These are phyloP conservation scores for Cephalotes varians DNA, from an alignment of 2,888 invertebrate species.

Conservation along the genomic window DNA sequence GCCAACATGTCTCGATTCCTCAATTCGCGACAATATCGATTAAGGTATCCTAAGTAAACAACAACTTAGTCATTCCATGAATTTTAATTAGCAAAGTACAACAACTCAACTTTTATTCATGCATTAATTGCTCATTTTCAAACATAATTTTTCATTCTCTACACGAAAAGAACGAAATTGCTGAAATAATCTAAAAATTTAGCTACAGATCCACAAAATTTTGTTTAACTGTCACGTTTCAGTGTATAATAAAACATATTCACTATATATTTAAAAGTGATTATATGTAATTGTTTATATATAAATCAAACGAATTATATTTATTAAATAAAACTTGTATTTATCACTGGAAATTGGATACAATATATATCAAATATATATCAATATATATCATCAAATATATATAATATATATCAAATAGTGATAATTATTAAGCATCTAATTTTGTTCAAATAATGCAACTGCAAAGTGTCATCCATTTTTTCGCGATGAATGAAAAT, in stretches of 20 bases:
- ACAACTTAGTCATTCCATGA: constrained; percentile 1
- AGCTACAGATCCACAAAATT: too few relatives aligned
- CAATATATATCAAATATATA: neutral
- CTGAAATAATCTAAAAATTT: too few relatives aligned
- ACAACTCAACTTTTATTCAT: neutral
- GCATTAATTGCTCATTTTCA: neutral
- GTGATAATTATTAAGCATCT: neutral
- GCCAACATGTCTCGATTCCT: constrained; percentile 55
- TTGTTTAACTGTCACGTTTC: too few relatives aligned
- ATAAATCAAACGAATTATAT: neutral
- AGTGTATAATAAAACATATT: neutral
- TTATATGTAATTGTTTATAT: neutral
- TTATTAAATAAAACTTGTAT: neutral
- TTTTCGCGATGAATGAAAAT: neutral
- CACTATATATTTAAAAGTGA: neutral
- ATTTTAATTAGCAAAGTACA: neutral
- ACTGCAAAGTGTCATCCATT: neutral
- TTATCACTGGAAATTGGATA: neutral
- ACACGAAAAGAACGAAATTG: too few relatives aligned
- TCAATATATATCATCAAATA: too few relatives aligned
- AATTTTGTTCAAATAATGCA: neutral
- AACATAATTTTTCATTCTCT: neutral
- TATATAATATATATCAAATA: neutral
- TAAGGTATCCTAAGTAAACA: neutral
- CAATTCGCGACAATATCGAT: constrained; percentile 38